Percentiles rank a stretch among this genome's conserved stretches.
phyloP scores from a whole-genome alignment of 2,888 invertebrate genomes.

The Chironomus riparius region DNA sequence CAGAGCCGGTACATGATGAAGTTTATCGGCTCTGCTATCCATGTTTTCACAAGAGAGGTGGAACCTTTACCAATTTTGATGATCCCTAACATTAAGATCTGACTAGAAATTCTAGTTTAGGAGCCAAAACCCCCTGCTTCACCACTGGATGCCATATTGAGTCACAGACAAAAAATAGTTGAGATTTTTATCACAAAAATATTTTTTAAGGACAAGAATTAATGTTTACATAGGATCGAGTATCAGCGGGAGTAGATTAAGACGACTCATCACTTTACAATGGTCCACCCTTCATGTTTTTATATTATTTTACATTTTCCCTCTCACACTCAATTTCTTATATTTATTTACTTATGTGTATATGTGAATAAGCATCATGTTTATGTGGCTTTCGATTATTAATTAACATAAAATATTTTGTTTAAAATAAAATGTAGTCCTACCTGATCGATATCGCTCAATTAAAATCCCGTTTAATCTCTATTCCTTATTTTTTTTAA shows the following conservation, averaged over 20 bases:
- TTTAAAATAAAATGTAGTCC: not conserved
- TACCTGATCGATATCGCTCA: not conserved
- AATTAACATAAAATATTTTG: slow-evolving; percentile 16
- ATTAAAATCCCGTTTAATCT: not conserved
- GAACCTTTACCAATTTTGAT: too few species aligned
- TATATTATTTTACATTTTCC: not conserved
- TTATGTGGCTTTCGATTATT: slow-evolving; percentile 22
- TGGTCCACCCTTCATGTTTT: slow-evolving; percentile 14
- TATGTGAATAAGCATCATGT: slow-evolving; percentile 2
- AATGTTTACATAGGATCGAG: slow-evolving; percentile 22
- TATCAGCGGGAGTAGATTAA: not conserved
- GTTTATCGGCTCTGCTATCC: too few species aligned
- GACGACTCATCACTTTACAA: slow-evolving; percentile 6
- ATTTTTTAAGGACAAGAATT: not conserved
- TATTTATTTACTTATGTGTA: slow-evolving; percentile 17
- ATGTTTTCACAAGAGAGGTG: too few species aligned
- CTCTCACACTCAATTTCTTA: slow-evolving; percentile 3
- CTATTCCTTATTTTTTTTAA: not conserved
- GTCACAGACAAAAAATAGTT: not conserved
- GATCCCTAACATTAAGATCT: too few species aligned
- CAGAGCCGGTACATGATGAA: too few species aligned
- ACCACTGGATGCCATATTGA: too few species aligned
- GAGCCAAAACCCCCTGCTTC: too few species aligned
- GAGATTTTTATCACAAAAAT: too few species aligned
- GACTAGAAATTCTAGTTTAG: too few species aligned